Percentiles rank a stretch among this genome's conserved stretches.
phyloP scores from a whole-genome alignment of 2,888 invertebrate species.

The Clusia tigrina region DNA sequence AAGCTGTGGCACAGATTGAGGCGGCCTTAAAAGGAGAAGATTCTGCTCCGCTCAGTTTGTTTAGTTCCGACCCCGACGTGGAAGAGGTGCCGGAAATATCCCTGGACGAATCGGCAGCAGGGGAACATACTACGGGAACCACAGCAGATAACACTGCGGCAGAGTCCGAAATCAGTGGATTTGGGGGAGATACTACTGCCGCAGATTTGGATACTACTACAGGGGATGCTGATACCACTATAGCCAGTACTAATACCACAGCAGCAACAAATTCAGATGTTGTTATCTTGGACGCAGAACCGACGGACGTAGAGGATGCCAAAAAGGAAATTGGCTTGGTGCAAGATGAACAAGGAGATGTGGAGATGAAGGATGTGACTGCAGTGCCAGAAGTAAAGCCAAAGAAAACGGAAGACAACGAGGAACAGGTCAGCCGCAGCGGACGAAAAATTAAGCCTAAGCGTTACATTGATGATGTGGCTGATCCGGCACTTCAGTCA shows the following conservation, averaged over 20 bases:
- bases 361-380: conserved; percentile 20
- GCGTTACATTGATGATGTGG: conserved; percentile 56
- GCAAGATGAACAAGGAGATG: conserved; percentile 10
- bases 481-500: conserved; percentile 34
- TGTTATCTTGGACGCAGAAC: neutral
- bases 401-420: conserved; percentile 13
- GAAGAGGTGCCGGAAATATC: conserved; percentile 28
- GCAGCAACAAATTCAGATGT: neutral
- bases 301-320: conserved; percentile 38
- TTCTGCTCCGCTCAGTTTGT: conserved; percentile 62
- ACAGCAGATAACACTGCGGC: conserved; percentile 24
- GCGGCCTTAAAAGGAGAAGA: conserved; percentile 74
- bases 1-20: conserved; percentile 88
- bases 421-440: conserved; percentile 72
- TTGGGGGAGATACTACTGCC: conserved; percentile 23
- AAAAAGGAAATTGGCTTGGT: neutral
- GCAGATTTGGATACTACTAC: conserved; percentile 31
- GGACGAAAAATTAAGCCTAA: conserved; percentile 80
- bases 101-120: conserved; percentile 22
- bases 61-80: conserved; percentile 35
- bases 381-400: conserved; percentile 52
- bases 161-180: conserved; percentile 18
- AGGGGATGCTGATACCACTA: conserved; percentile 32
- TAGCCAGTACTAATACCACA: too few relatives aligned
- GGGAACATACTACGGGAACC: conserved; percentile 21